Conservation (phyloP, 2,888 invertebrate species). For the Parnassius mnemosyne region DNA sequence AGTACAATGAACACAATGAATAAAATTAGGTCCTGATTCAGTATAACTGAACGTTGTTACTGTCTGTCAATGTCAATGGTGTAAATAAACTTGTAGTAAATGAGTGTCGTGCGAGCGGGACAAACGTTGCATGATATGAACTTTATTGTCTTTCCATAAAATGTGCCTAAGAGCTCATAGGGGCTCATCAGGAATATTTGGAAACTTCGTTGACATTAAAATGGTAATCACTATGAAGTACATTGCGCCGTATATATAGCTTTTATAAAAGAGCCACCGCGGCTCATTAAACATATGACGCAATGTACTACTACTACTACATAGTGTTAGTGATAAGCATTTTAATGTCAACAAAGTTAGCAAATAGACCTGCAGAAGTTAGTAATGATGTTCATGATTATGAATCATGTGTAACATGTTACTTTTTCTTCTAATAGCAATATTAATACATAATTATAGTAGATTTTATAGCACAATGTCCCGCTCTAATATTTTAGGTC, state of each 20-base stretch:
- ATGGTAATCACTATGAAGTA: too few species aligned
- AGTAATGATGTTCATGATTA: slow-evolving; percentile 45
- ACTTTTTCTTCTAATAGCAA: slow-evolving; percentile 19
- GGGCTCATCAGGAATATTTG: slow-evolving; percentile 39
- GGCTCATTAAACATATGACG: too few species aligned
- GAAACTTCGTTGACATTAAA: too few species aligned
- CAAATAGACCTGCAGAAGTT: slow-evolving; percentile 35
- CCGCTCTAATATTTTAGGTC: slow-evolving; percentile 46
- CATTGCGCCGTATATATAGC: too few species aligned
- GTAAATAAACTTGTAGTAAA: slow-evolving; percentile 56
- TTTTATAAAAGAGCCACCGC: too few species aligned
- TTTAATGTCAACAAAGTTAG: too few species aligned
- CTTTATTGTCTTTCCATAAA: slow-evolving; percentile 56
- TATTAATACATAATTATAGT: slow-evolving; percentile 38
- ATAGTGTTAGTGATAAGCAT: too few species aligned
- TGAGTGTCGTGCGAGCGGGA: slow-evolving; percentile 50
- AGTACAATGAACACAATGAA: slow-evolving; percentile 24
- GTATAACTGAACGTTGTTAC: slow-evolving; percentile 30
- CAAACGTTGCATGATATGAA: slow-evolving; percentile 47
- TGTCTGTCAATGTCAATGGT: slow-evolving; percentile 32
- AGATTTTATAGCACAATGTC: slow-evolving; percentile 50
- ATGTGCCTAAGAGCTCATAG: slow-evolving; percentile 68
- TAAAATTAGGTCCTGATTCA: slow-evolving; percentile 19
- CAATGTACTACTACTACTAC: too few species aligned
- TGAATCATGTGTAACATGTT: slow-evolving; percentile 17